Conservation (phyloP, 2,888 invertebrate genomes). For the Lepidochitona cinerea region DNA sequence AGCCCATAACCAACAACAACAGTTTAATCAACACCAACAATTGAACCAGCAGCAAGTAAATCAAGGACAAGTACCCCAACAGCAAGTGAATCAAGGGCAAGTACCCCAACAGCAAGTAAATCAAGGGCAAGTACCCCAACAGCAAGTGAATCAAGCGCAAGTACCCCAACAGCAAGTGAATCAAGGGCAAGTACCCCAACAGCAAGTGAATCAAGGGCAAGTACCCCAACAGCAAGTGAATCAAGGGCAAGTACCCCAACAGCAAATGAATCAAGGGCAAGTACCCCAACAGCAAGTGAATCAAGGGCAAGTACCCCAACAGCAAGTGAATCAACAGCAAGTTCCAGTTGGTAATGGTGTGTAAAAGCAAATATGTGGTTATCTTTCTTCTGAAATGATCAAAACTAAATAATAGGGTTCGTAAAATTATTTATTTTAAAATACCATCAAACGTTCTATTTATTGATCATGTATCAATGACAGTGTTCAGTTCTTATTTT, state of each 20-base stretch:
- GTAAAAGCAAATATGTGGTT: not conserved
- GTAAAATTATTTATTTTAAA: no score
- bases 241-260: not conserved
- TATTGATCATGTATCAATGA: no score
- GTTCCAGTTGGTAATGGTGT: not conserved
- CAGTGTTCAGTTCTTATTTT: no score
- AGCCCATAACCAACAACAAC: not conserved
- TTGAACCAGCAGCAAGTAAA: not conserved
- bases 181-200: not conserved
- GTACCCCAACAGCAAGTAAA: not conserved
- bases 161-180: not conserved
- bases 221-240: not conserved
- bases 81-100: not conserved
- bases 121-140: not conserved
- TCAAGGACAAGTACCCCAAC: not conserved
- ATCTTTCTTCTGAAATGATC: no score
- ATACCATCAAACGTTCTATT: no score
- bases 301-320: not conserved
- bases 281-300: not conserved
- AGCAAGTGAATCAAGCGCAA: not conserved
- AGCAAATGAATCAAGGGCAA: not conserved
- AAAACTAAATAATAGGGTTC: no score
- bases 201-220: not conserved
- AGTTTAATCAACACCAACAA: not conserved
- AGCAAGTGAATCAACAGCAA: not conserved